Percentiles rank a stretch among this genome's conserved stretches.
phyloP scores from a whole-genome alignment of 1,140 invertebrate species.

The Mycetomoellerius zeteki region DNA sequence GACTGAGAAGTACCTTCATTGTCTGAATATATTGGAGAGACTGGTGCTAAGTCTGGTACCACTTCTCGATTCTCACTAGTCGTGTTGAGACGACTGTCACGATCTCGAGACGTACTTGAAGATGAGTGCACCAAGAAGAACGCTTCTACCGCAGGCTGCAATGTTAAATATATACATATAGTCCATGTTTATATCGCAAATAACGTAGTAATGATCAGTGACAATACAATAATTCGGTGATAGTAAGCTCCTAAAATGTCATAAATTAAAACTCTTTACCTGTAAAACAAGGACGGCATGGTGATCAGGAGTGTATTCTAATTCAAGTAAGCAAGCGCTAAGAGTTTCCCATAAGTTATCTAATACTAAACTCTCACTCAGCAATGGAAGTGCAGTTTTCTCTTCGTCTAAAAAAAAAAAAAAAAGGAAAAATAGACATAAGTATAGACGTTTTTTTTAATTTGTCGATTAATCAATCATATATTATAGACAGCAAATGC shows the following conservation, averaged over 20 bases:
- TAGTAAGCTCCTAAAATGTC: not conserved
- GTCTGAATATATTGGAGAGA: constrained; percentile 84
- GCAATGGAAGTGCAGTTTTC: constrained; percentile 86
- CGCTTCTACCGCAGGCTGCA: constrained; percentile 95
- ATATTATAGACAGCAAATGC: no score
- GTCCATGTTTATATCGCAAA: not conserved
- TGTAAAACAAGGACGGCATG: constrained; percentile 97
- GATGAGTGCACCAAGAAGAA: constrained; percentile 96
- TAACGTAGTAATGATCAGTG: not conserved
- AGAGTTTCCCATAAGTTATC: constrained; percentile 94
- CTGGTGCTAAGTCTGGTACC: constrained; percentile 82
- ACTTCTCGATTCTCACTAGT: constrained; percentile 81
- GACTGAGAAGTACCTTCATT: constrained; percentile 77
- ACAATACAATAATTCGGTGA: not conserved
- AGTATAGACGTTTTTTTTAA: not conserved
- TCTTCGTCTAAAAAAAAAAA: constrained; percentile 79
- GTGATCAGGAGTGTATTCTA: constrained; percentile 96
- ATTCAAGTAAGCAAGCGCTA: constrained; percentile 93
- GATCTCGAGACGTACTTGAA: constrained; percentile 85
- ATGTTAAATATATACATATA: constrained; percentile 77
- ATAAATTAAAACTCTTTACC: constrained; percentile 76
- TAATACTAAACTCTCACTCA: constrained; percentile 92
- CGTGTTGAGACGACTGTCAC: constrained; percentile 76
- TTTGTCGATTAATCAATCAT: no score
- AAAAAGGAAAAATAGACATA: not conserved